Conservation (phyloP, 2,888 invertebrate genomes). For the Erebia epiphron region DNA sequence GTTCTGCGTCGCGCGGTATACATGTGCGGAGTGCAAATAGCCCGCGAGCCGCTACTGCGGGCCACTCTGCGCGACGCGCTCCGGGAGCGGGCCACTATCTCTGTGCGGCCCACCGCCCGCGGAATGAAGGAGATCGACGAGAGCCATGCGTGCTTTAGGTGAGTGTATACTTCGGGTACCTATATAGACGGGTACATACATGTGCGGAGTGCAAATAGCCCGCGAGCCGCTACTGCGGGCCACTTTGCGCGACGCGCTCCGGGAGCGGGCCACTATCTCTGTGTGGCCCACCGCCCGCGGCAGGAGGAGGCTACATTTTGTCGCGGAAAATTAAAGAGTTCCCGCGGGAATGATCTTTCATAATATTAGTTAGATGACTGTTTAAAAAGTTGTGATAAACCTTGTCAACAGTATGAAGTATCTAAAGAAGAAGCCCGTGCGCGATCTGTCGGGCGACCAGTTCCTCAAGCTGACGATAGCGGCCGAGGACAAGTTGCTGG, state of each 20-base stretch:
- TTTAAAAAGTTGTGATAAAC: neutral
- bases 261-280: constrained; percentile 92
- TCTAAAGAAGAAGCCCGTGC: constrained; percentile 95
- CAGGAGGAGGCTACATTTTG: constrained; percentile 63
- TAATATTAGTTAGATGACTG: neutral
- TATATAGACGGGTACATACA: constrained; percentile 75
- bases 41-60: constrained; percentile 94
- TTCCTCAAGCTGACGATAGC: constrained; percentile 92
- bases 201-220: constrained; percentile 97
- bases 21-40: constrained; percentile 97
- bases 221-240: constrained; percentile 95
- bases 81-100: constrained; percentile 93
- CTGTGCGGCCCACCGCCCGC: constrained; percentile 92
- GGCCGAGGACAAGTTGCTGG: constrained; percentile 90
- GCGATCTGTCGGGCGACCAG: constrained; percentile 94
- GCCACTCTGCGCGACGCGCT: constrained; percentile 93
- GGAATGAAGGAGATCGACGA: constrained; percentile 98
- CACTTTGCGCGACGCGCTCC: constrained; percentile 92
- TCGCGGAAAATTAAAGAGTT: no score
- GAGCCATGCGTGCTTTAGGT: constrained; percentile 91
- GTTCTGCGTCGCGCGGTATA: constrained; percentile 95
- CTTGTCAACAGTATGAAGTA: constrained; percentile 88
- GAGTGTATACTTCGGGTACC: neutral
- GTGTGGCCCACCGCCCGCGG: constrained; percentile 95
- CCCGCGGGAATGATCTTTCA: no score